Base-by-base conservation (phyloP, 2,888 invertebrate genomes). In the Meiosimyza decipiens region DNA sequence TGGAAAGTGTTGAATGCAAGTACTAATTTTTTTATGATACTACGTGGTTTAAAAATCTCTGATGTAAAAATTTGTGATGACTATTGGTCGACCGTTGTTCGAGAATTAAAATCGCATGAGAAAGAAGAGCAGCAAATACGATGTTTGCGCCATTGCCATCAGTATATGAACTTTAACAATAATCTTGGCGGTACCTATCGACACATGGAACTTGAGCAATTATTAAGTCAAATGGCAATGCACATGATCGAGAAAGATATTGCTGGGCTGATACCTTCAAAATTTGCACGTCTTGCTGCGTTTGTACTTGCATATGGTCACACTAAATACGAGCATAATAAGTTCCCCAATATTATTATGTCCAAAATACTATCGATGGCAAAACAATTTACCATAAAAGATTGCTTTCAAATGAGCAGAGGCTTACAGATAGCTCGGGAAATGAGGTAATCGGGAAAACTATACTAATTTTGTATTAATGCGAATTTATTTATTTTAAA, bases 141-240 rank as follows among this genome's bases (percentile, higher is more conserved):
- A 63, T 78, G 89, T 55, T 73, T 88, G 11, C 85, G 83, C 49
- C 83, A 89, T 52, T 88, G 88, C 74, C 86, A 88, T 71, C 88
- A 88, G 72, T 91, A 90, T 77, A 88, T 90, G 85, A 86, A 88
- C 79, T 90, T 90, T 77, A 88, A 88, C 75, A 88, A 88, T 70
- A 89, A 89, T 79, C 79, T 90, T 3, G 88, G 88, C 6, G 88
- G 88, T 12, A 88, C 88, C 11, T 90, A 89, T 79, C 84, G 90
- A 0, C 87, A 89, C 77, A 77, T 79, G n/a, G 80, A 81, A 9
- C 85, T 90, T 73, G 90, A 90, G 78, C 85, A 84, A 15, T 77
- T 79, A 54, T 76, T 89, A n/a, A 81, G 86, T 22, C 80, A 84
- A 49, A 77, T 87, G 75, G 83, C 89, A 73, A 81, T 88, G 77